Base-by-base conservation (phyloP, 2,888 invertebrate species). In the Iphiclides podalirius region DNA sequence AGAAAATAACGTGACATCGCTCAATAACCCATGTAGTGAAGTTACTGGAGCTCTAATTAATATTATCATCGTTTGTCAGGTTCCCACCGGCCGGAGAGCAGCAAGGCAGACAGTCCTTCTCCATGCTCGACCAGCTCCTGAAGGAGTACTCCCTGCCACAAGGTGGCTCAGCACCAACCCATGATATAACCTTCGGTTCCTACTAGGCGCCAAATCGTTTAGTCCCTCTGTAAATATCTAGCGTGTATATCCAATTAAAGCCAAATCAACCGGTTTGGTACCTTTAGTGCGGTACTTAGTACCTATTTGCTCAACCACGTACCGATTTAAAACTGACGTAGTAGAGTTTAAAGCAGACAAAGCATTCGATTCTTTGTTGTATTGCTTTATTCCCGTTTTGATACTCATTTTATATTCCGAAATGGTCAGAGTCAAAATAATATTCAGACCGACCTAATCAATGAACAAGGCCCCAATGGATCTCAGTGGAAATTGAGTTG, bases 151-250 rank as follows among this genome's bases (percentile, higher is more conserved):
- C 94, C 8, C 77, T 96, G 39, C 96, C 95, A 0, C 90, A 92
- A 58, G 90, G 90, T 4, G 92, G 92, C 16, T 90, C 92, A 6
- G 90, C 94, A 0, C 92, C 95, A 0, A 85, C 94, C 28, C 95
- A 95, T 67, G 95, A 96, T 67, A 95, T 96, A 75, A 93, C 94
- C 52, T 96, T 96, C 71, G 95, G 95, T 66, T 93, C 94, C 74
- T 95, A 93, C 77, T 94, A 92, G 75, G 47, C 55, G 75, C n/a
- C 70, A 68, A 59, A 59, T 61, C 52, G 54, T 64, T 60, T 60
- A 58, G 68, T 55, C 66, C 62, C 66, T 66, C 76, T 80, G 80
- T 82, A 86, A 81, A 84, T 84, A 86, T 76, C 63, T 86, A 85
- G 82, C 63, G 59, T 77, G 76, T 38, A 70, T 67, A 69, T 75